Conservation (phyloP, 2,797 vertebrate species). For the Tadarida brasiliensis region DNA sequence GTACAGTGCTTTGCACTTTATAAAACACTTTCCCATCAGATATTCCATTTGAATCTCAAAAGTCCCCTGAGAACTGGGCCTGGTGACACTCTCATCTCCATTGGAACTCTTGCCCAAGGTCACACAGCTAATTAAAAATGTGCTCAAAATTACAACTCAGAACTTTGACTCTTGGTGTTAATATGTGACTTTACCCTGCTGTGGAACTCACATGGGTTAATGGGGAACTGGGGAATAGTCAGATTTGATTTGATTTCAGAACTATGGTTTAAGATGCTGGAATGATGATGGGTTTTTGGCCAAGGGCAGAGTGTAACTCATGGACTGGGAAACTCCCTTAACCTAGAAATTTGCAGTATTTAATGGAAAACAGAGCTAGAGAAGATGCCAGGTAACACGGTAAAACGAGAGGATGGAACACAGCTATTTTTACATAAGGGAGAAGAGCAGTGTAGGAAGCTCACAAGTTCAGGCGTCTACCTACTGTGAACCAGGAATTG, state of each 20-base stretch:
- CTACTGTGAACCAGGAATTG: neutral
- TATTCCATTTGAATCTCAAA: conserved; percentile 15
- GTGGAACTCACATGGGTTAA: neutral
- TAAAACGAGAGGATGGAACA: neutral
- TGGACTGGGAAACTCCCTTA: neutral
- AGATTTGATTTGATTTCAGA: conserved; percentile 29
- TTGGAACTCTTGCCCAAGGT: conserved; percentile 29
- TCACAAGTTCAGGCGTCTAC: neutral
- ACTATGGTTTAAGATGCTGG: neutral
- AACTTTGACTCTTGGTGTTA: conserved; percentile 18
- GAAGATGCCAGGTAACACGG: neutral
- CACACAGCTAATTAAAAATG: neutral
- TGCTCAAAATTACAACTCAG: neutral
- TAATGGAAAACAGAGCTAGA: neutral
- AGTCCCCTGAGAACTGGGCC: neutral
- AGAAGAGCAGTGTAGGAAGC: neutral
- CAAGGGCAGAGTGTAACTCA: neutral
- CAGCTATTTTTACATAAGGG: neutral
- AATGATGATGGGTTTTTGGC: neutral
- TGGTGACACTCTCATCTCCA: neutral
- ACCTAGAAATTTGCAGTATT: neutral
- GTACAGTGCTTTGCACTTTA: conserved; percentile 15
- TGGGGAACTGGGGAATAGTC: neutral
- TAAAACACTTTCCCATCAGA: conserved; percentile 1
- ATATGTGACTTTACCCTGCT: neutral